Base-by-base conservation (phyloP, 2,797 vertebrate species). In the Onychomys arenicola region DNA sequence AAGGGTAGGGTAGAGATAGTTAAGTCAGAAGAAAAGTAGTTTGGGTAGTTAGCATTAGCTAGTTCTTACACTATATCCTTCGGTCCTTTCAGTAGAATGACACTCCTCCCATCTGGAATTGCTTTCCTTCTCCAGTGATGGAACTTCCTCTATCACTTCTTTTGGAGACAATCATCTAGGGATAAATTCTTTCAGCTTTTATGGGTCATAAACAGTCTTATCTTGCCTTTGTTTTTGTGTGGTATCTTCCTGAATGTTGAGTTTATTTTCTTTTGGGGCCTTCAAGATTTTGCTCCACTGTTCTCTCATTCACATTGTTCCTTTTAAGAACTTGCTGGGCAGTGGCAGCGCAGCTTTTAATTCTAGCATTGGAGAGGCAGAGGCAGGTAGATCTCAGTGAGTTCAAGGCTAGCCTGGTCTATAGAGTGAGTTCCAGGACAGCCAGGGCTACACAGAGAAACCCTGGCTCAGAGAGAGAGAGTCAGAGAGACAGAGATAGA, bases 101-200 rank as follows among this genome's bases (percentile, higher is more conserved):
- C 17, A 67, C 49, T 90, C 57, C 23, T 90, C 57, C 17, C 27
- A 57, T 34, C 52, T 87, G 46, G 40, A 89, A 16, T n/a, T 92
- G 65, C 88, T 78, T 88, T 83, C 11, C 21, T 78, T 90, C 43
- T 77, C 40, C 32, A 27, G n/a, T 43, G 13, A 84, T 40, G 32
- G 21, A 90, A 90, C 4, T 92, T 86, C 43, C 55, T 89, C 76
- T 92, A 90, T 34, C 67, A 78, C 83, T 87, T 91, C n/a, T 77
- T 82, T 77, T n/a, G 25, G 13, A 40, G 6, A 19, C 34, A 37
- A 59, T 83, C 87, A 67, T 92, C 87, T 93, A 29, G 34, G 21
- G 57, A 84, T 94, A 61, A 87, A 77, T 67, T 43, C 57, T 89
- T 85, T 75, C 75, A 49, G 86, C 37, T 78, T 92, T 90, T 52